A percentile compares a stretch with the other conserved stretches of the same genome.
Conservation (phyloP, 1,140 invertebrate species). For the Zaprionus kolodkinae region DNA sequence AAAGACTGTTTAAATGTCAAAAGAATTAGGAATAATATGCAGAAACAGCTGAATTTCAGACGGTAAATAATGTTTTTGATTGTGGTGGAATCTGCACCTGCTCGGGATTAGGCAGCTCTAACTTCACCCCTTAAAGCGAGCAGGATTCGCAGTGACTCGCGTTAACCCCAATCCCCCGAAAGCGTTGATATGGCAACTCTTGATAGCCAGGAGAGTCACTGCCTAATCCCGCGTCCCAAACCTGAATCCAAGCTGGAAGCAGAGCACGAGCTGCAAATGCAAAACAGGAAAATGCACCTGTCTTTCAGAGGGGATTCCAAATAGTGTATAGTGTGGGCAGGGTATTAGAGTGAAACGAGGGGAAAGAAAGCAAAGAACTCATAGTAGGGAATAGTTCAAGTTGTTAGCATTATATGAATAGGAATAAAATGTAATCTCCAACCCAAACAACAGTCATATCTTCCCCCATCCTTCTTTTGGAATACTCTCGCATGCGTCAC, state of each 20-base stretch:
- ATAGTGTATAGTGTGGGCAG: neutral
- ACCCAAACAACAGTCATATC: constrained; percentile 3
- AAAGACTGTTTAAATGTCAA: too few relatives aligned
- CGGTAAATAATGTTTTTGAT: neutral
- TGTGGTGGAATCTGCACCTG: constrained; percentile 39
- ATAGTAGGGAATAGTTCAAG: neutral
- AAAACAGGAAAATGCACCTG: constrained; percentile 54
- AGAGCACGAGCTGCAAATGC: constrained; percentile 49
- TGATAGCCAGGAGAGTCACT: constrained; percentile 26
- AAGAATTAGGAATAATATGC: too few relatives aligned
- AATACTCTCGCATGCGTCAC: constrained; percentile 56
- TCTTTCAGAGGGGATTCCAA: constrained; percentile 30
- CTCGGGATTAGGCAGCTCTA: constrained; percentile 42
- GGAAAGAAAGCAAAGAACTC: neutral
- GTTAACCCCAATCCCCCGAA: constrained; percentile 72
- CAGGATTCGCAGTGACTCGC: constrained; percentile 60
- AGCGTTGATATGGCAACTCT: constrained; percentile 72
- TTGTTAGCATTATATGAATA: neutral
- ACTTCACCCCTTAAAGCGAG: constrained; percentile 5
- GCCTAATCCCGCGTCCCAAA: constrained; percentile 60
- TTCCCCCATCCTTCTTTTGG: constrained; percentile 10
- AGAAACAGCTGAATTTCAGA: neutral
- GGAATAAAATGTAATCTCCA: neutral
- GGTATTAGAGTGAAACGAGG: neutral
- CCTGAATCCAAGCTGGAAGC: neutral